Conservation (phyloP, 2,113 vertebrate genomes). For the Plestiodon gilberti region DNA sequence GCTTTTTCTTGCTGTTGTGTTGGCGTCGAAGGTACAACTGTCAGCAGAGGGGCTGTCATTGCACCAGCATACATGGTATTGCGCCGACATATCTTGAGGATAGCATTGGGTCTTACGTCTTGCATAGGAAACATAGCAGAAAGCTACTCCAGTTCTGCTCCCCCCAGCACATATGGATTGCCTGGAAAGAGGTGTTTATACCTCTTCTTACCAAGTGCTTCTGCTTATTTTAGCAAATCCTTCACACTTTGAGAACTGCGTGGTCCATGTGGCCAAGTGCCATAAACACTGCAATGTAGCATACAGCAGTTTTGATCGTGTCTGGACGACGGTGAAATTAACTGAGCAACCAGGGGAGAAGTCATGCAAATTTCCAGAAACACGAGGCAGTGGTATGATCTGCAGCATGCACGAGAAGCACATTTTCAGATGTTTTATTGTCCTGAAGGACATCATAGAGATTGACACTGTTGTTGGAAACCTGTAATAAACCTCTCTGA, state of each 20-base stretch:
- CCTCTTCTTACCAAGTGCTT: not conserved
- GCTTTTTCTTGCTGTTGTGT: no score
- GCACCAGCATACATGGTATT: no score
- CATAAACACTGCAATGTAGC: not conserved
- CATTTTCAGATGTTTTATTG: not conserved
- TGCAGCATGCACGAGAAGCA: not conserved
- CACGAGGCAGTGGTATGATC: not conserved
- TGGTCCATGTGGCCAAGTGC: not conserved
- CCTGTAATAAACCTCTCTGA: not conserved
- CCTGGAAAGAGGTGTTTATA: not conserved
- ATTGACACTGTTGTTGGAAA: not conserved
- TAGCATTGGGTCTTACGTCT: not conserved
- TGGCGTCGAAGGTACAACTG: no score
- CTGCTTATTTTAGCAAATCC: not conserved
- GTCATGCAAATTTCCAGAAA: not conserved
- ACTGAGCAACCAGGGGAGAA: not conserved
- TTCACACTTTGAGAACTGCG: not conserved
- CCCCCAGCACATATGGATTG: not conserved
- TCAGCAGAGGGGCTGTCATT: no score
- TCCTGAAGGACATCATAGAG: not conserved
- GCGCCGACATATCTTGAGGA: not conserved
- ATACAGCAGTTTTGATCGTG: not conserved
- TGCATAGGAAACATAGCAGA: not conserved
- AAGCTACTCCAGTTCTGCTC: no score
- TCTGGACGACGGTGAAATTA: not conserved